These are phyloP conservation scores for Labroides dimidiatus DNA, from an alignment of 2,797 vertebrate genomes.

Conservation along the genomic window DNA sequence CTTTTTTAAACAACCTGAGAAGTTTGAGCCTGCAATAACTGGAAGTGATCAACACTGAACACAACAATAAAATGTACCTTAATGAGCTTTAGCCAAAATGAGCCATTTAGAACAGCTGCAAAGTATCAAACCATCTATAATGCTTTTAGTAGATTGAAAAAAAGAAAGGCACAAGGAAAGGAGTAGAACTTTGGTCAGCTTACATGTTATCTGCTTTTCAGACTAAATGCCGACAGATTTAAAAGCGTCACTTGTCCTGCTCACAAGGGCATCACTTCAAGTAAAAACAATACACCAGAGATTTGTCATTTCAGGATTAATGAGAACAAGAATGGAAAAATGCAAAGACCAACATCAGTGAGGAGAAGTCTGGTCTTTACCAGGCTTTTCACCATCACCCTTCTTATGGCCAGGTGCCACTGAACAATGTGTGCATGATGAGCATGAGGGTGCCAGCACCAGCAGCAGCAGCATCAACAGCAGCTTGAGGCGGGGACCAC, in stretches of 20 bases:
- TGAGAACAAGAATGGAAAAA: conserved; percentile 22
- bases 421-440: conserved; percentile 79
- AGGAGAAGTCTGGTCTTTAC: conserved; percentile 48
- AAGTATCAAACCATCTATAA: conserved; percentile 3
- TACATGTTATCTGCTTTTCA: background rate
- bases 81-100: conserved; percentile 21
- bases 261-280: background rate
- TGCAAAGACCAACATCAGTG: conserved; percentile 15
- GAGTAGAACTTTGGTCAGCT: background rate
- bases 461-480: conserved; percentile 32
- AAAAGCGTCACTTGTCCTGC: conserved; percentile 23
- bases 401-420: conserved; percentile 72
- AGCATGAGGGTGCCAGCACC: conserved; percentile 82
- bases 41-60: conserved; percentile 25
- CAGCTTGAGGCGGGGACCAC: conserved; percentile 66
- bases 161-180: background rate
- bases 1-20: conserved; percentile 27
- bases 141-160: conserved; percentile 10
- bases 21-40: conserved; percentile 6
- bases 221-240: conserved; percentile 16
- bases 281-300: conserved; percentile 17
- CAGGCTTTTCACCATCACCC: conserved; percentile 52
- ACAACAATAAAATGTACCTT: conserved; percentile 11
- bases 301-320: conserved; percentile 29
- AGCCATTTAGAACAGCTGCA: conserved; percentile 25